These are phyloP conservation scores for Leptopilina myrica DNA, from an alignment of 2,888 invertebrate species.

Conservation along the genomic window DNA sequence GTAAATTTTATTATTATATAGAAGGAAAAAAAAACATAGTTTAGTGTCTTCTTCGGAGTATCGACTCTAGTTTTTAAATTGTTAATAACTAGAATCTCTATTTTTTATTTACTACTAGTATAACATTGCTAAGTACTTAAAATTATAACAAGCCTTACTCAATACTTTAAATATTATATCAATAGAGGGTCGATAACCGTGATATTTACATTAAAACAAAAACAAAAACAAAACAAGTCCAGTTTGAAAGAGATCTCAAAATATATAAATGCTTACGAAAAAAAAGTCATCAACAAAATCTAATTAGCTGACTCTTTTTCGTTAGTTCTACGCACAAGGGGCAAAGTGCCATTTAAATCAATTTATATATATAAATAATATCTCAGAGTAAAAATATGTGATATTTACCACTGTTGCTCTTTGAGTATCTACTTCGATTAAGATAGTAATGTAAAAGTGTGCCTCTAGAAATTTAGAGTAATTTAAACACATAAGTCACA, in stretches of 20 bases:
- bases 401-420: conserved; percentile 27
- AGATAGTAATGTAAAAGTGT: conserved; percentile 27
- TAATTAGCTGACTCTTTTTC: background rate
- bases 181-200: conserved; percentile 6
- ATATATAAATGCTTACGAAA: conserved; percentile 5
- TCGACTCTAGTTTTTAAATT: conserved; percentile 1
- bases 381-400: conserved; percentile 23
- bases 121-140: no score
- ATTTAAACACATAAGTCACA: conserved; percentile 8
- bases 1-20: background rate
- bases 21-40: background rate
- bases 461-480: conserved; percentile 12
- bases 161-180: background rate
- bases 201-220: background rate
- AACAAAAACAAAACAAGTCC: background rate
- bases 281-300: background rate
- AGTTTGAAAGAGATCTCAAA: conserved; percentile 15
- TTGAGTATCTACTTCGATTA: conserved; percentile 16
- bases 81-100: background rate
- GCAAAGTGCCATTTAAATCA: conserved; percentile 37
- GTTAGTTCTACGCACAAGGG: conserved; percentile 32
- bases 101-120: no score
- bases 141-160: no score
- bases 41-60: background rate
- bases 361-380: conserved; percentile 4